Conservation (phyloP, 2,113 vertebrate genomes). For the Lasiurus cinereus region DNA sequence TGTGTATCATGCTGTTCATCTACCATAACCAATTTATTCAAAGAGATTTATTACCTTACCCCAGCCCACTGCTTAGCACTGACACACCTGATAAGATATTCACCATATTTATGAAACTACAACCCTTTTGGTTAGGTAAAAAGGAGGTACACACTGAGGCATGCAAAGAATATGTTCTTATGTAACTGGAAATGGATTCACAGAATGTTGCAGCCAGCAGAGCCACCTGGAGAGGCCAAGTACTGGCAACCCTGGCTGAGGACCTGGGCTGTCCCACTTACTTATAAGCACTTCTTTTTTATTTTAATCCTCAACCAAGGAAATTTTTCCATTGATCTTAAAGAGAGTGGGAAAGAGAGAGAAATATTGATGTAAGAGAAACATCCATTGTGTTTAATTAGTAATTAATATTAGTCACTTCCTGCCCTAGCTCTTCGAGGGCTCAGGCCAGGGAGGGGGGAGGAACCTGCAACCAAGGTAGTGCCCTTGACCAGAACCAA, state of each 20-base stretch:
- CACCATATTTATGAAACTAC: conserved; percentile 68
- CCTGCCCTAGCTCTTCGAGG: too few species aligned
- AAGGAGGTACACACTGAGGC: conserved; percentile 44
- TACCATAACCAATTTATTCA: conserved; percentile 79
- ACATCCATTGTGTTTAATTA: too few species aligned
- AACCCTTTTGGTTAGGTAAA: conserved; percentile 34
- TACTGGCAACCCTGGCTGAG: background rate
- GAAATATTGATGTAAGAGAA: too few species aligned
- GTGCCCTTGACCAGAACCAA: too few species aligned
- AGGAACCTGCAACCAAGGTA: too few species aligned
- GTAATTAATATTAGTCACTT: too few species aligned
- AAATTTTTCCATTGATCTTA: too few species aligned
- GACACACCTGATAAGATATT: conserved; percentile 71
- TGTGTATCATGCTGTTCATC: conserved; percentile 64
- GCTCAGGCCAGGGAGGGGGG: too few species aligned
- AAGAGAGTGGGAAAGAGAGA: too few species aligned
- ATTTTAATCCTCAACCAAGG: too few species aligned
- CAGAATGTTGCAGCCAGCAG: background rate
- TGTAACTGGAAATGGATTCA: conserved; percentile 1
- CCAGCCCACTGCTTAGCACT: conserved; percentile 58
- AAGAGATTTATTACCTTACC: conserved; percentile 69
- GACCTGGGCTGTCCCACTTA: background rate
- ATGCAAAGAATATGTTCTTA: background rate
- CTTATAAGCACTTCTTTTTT: background rate
- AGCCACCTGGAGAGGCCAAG: background rate